Percentiles rank a stretch among this genome's conserved stretches.
Conservation (phyloP, 2,797 vertebrate species). For the Pseudochromis fuscus region DNA sequence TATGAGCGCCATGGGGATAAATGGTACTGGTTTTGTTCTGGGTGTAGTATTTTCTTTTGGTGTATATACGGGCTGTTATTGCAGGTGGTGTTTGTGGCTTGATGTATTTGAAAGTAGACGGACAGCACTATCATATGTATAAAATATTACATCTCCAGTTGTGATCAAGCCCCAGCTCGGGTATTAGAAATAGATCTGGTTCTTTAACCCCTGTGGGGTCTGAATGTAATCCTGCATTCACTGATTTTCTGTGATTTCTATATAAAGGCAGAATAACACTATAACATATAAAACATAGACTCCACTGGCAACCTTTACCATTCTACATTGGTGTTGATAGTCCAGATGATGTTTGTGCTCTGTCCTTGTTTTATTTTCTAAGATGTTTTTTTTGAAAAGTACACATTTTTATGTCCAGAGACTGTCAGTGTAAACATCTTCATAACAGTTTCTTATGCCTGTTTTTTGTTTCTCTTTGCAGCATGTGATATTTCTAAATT, state of each 20-base stretch:
- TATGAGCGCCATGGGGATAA: not conserved
- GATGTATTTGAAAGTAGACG: too few relatives aligned
- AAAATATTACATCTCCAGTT: too few relatives aligned
- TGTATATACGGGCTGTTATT: too few relatives aligned
- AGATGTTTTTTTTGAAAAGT: not conserved
- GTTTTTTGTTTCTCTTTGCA: constrained; percentile 63
- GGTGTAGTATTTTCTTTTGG: not conserved
- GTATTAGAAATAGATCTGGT: too few relatives aligned
- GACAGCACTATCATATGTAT: too few relatives aligned
- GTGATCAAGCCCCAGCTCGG: too few relatives aligned
- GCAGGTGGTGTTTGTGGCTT: too few relatives aligned
- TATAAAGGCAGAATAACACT: not conserved
- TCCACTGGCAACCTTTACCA: not conserved
- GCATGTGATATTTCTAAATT: constrained; percentile 81
- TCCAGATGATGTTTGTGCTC: not conserved
- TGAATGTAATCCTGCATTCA: too few relatives aligned
- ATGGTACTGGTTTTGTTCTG: not conserved
- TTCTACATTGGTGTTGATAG: not conserved
- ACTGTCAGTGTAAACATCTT: not conserved
- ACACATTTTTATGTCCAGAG: not conserved
- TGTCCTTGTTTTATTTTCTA: not conserved
- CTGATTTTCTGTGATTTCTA: too few relatives aligned
- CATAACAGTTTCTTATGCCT: constrained; percentile 1
- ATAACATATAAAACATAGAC: not conserved
- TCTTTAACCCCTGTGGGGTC: too few relatives aligned